Percentiles rank a stretch among this genome's conserved stretches.
Conservation (phyloP, 2,888 invertebrate genomes). For the Tanytarsus gracilentus region DNA sequence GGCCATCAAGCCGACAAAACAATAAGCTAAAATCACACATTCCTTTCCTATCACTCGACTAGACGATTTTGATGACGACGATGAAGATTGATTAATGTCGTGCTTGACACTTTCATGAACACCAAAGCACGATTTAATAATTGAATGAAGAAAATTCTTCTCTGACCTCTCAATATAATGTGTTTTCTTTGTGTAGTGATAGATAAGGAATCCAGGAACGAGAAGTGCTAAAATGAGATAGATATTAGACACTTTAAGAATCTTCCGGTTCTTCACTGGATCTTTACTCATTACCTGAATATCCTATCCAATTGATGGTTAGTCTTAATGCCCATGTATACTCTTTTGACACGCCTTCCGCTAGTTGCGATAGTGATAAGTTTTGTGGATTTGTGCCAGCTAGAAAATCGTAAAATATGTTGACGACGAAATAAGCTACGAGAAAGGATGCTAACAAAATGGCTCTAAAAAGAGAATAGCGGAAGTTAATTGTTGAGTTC, state of each 20-base stretch:
- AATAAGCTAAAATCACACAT: slow-evolving; percentile 57
- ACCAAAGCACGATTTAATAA: slow-evolving; percentile 8
- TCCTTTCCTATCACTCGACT: slow-evolving; percentile 51
- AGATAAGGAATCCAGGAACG: slow-evolving; percentile 73
- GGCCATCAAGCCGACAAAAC: slow-evolving; percentile 79
- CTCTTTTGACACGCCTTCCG: slow-evolving; percentile 45
- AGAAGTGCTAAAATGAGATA: slow-evolving; percentile 52
- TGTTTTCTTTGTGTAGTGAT: slow-evolving; percentile 66
- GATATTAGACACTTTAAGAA: background rate
- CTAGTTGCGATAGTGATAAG: slow-evolving; percentile 40
- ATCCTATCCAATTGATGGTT: slow-evolving; percentile 73
- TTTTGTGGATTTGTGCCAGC: slow-evolving; percentile 37
- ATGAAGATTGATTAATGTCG: background rate
- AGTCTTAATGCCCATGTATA: slow-evolving; percentile 71
- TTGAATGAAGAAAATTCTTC: background rate
- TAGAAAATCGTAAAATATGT: slow-evolving; percentile 40
- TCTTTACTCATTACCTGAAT: slow-evolving; percentile 44
- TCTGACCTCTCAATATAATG: slow-evolving; percentile 67
- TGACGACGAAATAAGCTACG: slow-evolving; percentile 40
- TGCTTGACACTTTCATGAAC: slow-evolving; percentile 9
- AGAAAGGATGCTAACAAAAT: slow-evolving; percentile 37
- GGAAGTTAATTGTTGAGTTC: background rate
- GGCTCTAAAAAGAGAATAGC: slow-evolving; percentile 38
- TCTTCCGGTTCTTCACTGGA: background rate
- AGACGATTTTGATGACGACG: slow-evolving; percentile 31